Conservation (phyloP, 1,140 invertebrate species). For the Chelonus insularis region DNA sequence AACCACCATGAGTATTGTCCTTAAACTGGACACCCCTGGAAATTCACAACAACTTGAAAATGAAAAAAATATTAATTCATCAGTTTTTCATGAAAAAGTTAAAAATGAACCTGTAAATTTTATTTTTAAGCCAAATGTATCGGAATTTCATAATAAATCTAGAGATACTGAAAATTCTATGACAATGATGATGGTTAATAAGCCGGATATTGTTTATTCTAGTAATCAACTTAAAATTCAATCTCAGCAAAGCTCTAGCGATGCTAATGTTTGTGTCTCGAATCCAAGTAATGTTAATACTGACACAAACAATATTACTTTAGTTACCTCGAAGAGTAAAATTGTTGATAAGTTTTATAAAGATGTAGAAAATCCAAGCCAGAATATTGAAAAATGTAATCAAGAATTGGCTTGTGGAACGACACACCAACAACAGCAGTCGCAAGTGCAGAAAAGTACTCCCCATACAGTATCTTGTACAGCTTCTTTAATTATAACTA, state of each 20-base stretch:
- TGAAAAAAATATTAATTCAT: no score
- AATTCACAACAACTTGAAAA: neutral
- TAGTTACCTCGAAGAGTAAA: no score
- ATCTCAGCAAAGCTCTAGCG: neutral
- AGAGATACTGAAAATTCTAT: neutral
- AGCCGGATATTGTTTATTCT: conserved; percentile 1
- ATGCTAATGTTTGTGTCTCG: neutral
- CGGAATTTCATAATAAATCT: neutral
- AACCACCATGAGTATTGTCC: conserved; percentile 49
- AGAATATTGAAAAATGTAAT: conserved; percentile 31
- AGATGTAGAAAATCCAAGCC: conserved; percentile 32
- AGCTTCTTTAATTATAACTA: neutral
- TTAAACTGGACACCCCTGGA: conserved; percentile 41
- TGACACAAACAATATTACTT: no score
- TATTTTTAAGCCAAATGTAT: neutral
- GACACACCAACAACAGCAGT: conserved; percentile 29
- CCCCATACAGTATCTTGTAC: neutral
- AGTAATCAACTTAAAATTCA: conserved; percentile 6
- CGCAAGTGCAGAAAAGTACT: neutral
- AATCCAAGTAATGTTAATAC: neutral
- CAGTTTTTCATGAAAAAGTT: no score
- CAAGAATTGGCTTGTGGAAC: conserved; percentile 40
- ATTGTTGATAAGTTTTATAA: no score
- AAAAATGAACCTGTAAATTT: conserved; percentile 7
- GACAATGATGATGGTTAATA: neutral